Conservation (phyloP, 2,888 invertebrate species). For the Zele albiditarsus region DNA sequence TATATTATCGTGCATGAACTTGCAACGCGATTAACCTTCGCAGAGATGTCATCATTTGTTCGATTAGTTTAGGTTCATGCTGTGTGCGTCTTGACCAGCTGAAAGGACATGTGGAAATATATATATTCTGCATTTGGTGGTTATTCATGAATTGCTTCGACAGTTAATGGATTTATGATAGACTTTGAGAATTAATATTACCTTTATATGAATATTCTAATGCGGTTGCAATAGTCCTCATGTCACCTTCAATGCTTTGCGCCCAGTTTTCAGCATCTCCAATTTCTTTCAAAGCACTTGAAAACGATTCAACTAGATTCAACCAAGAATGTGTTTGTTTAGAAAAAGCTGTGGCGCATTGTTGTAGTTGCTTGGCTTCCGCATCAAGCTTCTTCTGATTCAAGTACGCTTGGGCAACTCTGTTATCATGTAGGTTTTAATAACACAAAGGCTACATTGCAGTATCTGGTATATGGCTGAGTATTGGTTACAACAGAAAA, state of each 20-base stretch:
- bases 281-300: constrained; percentile 92
- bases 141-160: too few relatives aligned
- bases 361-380: constrained; percentile 96
- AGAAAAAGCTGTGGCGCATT: constrained; percentile 94
- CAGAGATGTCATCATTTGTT: too few relatives aligned
- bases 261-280: constrained; percentile 99
- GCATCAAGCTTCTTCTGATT: constrained; percentile 98
- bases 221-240: constrained; percentile 92
- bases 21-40: too few relatives aligned
- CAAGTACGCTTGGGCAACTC: constrained; percentile 97
- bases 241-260: constrained; percentile 95
- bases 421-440: constrained; percentile 73
- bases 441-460: too few relatives aligned
- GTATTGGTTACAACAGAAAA: too few relatives aligned
- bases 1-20: too few relatives aligned
- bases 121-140: background rate
- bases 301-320: constrained; percentile 90
- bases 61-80: constrained; percentile 14
- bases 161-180: background rate
- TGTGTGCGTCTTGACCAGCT: constrained; percentile 64
- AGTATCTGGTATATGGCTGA: too few relatives aligned
- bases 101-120: constrained; percentile 40
- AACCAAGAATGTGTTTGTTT: constrained; percentile 98
- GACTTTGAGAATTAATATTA: constrained; percentile 41
- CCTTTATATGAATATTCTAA: constrained; percentile 94